These are phyloP conservation scores for Craniophora ligustri DNA, from an alignment of 2,888 invertebrate genomes.

Conservation along the genomic window DNA sequence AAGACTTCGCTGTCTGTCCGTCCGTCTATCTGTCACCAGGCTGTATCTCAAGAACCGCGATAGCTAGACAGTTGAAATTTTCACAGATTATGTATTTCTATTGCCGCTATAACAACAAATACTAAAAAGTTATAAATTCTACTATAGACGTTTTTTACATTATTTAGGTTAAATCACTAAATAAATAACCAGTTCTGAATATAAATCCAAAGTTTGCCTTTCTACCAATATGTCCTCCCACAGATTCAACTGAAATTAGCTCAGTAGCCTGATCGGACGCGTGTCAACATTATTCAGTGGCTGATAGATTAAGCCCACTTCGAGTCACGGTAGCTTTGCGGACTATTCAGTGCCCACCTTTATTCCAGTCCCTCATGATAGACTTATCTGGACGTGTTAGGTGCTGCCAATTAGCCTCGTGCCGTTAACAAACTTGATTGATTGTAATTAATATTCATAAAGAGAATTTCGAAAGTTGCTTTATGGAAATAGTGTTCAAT, in stretches of 20 bases:
- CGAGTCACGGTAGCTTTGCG: conserved; percentile 43
- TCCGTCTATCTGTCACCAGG: too few relatives aligned
- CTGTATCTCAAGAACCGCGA: too few relatives aligned
- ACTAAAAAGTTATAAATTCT: too few relatives aligned
- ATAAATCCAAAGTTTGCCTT: conserved; percentile 8
- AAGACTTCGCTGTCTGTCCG: too few relatives aligned
- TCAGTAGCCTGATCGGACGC: conserved; percentile 38
- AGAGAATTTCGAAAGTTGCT: conserved; percentile 47
- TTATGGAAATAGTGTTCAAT: conserved; percentile 39
- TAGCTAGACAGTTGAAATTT: too few relatives aligned
- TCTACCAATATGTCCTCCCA: conserved; percentile 20
- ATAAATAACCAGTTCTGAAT: too few relatives aligned
- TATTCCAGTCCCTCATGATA: conserved; percentile 40
- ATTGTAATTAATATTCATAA: conserved; percentile 46
- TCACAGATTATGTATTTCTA: too few relatives aligned
- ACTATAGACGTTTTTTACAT: too few relatives aligned
- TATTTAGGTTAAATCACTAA: too few relatives aligned
- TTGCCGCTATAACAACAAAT: too few relatives aligned
- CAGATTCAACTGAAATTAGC: conserved; percentile 25
- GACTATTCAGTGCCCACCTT: conserved; percentile 38
- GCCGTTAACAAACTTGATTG: conserved; percentile 46
- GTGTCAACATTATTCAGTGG: conserved; percentile 43
- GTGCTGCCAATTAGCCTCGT: conserved; percentile 50
- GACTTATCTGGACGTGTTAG: conserved; percentile 43
- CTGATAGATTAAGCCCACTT: conserved; percentile 43